These are phyloP conservation scores for Globodera rostochiensis DNA, from an alignment of 1,140 invertebrate species.

Conservation along the genomic window DNA sequence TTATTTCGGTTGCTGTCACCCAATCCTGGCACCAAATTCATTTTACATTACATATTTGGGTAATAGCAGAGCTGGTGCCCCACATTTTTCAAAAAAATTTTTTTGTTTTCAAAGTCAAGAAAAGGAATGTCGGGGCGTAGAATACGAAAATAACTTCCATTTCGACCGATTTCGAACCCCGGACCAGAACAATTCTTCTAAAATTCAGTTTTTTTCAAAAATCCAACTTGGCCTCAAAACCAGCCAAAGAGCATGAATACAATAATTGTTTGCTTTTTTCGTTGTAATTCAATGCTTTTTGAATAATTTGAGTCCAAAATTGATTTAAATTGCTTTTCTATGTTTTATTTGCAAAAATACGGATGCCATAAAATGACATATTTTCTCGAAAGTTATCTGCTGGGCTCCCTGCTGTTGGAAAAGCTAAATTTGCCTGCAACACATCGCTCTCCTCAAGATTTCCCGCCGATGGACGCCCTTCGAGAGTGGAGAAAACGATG, in stretches of 20 bases:
- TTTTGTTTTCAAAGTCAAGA: slow-evolving; percentile 71
- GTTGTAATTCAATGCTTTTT: too few relatives aligned
- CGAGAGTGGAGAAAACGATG: slow-evolving; percentile 91
- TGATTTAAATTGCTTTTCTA: background rate
- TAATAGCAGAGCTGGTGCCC: too few relatives aligned
- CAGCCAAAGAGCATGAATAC: too few relatives aligned
- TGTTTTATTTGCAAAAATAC: background rate
- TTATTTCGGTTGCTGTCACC: slow-evolving; percentile 92
- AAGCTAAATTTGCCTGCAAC: slow-evolving; percentile 72
- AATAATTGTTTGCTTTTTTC: too few relatives aligned
- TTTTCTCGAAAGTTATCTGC: background rate
- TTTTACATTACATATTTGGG: slow-evolving; percentile 6
- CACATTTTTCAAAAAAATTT: too few relatives aligned
- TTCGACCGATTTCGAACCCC: too few relatives aligned
- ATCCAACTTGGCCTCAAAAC: background rate
- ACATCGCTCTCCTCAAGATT: slow-evolving; percentile 84
- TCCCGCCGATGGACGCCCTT: slow-evolving; percentile 86
- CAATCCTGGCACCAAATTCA: slow-evolving; percentile 76
- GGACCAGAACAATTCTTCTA: too few relatives aligned
- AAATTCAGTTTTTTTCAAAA: background rate
- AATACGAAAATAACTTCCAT: too few relatives aligned
- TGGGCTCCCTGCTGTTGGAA: too few relatives aligned
- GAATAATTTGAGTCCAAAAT: too few relatives aligned
- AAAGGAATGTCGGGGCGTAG: too few relatives aligned
- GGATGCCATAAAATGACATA: background rate